These are phyloP conservation scores for Mus spicilegus DNA, from an alignment of 2,113 vertebrate genomes.

Conservation along the genomic window DNA sequence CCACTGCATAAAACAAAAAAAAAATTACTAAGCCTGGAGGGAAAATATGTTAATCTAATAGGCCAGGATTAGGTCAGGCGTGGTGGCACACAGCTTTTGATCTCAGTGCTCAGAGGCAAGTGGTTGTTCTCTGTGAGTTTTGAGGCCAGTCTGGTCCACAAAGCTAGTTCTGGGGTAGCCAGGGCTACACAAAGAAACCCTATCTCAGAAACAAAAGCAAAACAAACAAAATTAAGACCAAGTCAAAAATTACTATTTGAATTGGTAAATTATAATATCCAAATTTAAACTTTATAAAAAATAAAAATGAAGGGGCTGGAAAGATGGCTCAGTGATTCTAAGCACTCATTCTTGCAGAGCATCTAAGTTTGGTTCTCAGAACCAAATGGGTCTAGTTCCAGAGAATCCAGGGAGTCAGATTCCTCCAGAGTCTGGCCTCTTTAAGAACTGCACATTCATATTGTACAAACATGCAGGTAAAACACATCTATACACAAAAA, in stretches of 20 bases:
- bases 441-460: neutral
- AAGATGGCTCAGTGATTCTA: no score
- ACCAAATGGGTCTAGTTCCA: neutral
- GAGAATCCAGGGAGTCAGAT: neutral
- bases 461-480: neutral
- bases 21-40: neutral
- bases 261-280: neutral
- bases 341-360: neutral
- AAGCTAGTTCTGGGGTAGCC: neutral
- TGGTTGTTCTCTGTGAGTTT: neutral
- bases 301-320: neutral
- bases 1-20: neutral
- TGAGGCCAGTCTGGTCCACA: neutral
- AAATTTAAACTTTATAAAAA: conserved; percentile 57
- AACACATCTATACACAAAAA: neutral
- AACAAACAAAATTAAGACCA: conserved; percentile 10
- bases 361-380: neutral
- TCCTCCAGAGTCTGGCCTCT: neutral
- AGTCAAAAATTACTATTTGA: conserved; percentile 37
- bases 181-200: neutral
- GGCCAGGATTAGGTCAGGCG: neutral
- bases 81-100: neutral
- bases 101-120: neutral
- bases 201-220: neutral
- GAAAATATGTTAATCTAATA: conserved; percentile 35